phyloP scores from a whole-genome alignment of 2,113 vertebrate genomes.

The Tachysurus vachellii region DNA sequence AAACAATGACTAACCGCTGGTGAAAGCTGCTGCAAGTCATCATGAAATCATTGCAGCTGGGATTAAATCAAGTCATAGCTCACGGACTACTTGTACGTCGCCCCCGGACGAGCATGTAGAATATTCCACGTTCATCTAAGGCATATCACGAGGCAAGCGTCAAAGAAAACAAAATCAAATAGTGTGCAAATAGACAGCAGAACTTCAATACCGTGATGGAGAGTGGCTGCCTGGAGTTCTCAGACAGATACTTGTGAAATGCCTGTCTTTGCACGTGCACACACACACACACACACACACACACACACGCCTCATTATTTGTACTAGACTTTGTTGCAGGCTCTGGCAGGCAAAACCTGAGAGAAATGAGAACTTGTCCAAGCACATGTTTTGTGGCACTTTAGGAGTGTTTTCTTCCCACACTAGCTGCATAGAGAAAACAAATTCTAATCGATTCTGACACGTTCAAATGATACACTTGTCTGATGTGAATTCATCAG shows the following conservation, averaged over 20 bases:
- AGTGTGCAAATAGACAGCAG: neutral
- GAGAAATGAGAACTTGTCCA: constrained; percentile 43
- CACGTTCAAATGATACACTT: neutral
- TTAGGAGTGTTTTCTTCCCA: constrained; percentile 28
- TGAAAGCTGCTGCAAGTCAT: constrained; percentile 19
- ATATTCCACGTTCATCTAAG: neutral
- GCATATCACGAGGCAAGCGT: neutral
- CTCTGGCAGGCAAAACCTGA: constrained; percentile 46
- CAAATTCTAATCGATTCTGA: constrained; percentile 8
- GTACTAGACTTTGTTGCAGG: constrained; percentile 44
- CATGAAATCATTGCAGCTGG: constrained; percentile 4
- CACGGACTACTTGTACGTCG: neutral
- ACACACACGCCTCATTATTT: constrained; percentile 21
- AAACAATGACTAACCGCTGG: constrained; percentile 24
- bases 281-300: constrained; percentile 6
- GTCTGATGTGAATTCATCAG: neutral
- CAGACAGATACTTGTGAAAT: neutral
- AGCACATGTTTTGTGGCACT: constrained; percentile 48
- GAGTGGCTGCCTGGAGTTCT: neutral
- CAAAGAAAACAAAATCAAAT: neutral
- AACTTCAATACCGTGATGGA: neutral
- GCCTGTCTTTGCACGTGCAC: neutral
- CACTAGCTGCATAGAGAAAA: constrained; percentile 17
- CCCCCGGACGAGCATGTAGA: neutral
- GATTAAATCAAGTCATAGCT: neutral